Evolutionary conservation across 1,140 invertebrate species (phyloP), one percentile per base, ranked within the genome.

Genomic region (Papilio machaon): DNA sequence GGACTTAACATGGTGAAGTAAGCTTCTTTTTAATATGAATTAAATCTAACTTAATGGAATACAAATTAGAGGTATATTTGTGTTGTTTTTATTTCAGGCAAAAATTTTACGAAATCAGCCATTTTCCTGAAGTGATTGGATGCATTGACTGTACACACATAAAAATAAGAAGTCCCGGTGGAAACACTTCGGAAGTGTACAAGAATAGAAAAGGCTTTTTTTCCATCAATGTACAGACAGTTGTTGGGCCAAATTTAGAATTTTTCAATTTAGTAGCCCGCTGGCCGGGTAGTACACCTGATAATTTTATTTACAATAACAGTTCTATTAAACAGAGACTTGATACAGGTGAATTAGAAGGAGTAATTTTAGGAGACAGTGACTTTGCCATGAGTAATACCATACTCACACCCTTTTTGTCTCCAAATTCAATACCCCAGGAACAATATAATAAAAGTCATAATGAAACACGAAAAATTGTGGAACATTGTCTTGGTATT

Each of bases 91-190:
- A 15, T 78, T 58, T 23, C 64, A 78, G 58, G 35, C 60, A 82
- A 73, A 78, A 78, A n/a, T 81, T 81, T 75, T 81, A 74, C 73
- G 81, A 82, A 78, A 82, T 81, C 17, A 46, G 19, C 9, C 19
- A 73, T n/a, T 84, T 84, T 73, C 82, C 80, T 76, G 81, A 75
- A 70, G 81, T 81, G 7, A 54, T 84, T 17, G 83, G 81, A 1
- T 77, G 81, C 58, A 43, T 84, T 19, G 83, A 75, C 43, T 84
- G 83, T 38, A 84, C 81, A 10, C 81, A 82, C 64, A 75, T 84
- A 49, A 67, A 49, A 70, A 81, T 84, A 38, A 82, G 23, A 75
- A 80, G 70, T 38, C 83, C 83, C 13, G 81, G 83, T 74, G 79
- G 83, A 30, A 43, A 11, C 2, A 58, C 70, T 19, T 67, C 79